Percentiles rank a stretch among this genome's conserved stretches.
Conservation (phyloP, 2,888 invertebrate genomes). For the Strigamia transsilvanica region DNA sequence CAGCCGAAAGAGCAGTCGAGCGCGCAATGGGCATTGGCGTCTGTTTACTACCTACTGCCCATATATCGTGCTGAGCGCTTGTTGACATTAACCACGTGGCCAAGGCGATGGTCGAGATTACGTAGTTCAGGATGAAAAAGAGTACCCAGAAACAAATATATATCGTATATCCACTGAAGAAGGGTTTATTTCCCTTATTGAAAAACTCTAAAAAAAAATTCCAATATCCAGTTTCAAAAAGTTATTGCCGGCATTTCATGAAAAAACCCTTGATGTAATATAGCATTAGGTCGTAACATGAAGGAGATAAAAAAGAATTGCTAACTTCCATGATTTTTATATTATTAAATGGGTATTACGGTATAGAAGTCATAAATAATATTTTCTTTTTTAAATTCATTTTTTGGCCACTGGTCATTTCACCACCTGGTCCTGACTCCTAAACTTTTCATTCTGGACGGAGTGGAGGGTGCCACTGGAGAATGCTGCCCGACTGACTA, state of each 20-base stretch:
- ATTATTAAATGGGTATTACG: too few species aligned
- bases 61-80: not conserved
- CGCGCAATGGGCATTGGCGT: conserved; percentile 1
- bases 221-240: conserved; percentile 3
- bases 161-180: not conserved
- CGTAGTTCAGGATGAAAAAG: conserved; percentile 3
- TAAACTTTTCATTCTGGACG: too few species aligned
- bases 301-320: not conserved
- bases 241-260: not conserved
- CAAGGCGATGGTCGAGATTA: conserved; percentile 2
- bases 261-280: not conserved
- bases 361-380: too few species aligned
- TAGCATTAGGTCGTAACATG: not conserved
- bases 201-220: conserved; percentile 6
- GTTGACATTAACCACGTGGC: conserved; percentile 8
- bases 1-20: conserved; percentile 3
- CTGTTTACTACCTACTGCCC: not conserved
- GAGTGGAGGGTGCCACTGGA: too few species aligned
- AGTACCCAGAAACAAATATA: not conserved
- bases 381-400: too few species aligned
- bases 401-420: too few species aligned
- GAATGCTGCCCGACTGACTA: too few species aligned
- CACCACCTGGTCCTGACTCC: too few species aligned
- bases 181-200: conserved; percentile 8
- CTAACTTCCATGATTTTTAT: too few species aligned